Base-by-base conservation (phyloP, 2,797 vertebrate species). In the Pipistrellus pygmaeus region DNA sequence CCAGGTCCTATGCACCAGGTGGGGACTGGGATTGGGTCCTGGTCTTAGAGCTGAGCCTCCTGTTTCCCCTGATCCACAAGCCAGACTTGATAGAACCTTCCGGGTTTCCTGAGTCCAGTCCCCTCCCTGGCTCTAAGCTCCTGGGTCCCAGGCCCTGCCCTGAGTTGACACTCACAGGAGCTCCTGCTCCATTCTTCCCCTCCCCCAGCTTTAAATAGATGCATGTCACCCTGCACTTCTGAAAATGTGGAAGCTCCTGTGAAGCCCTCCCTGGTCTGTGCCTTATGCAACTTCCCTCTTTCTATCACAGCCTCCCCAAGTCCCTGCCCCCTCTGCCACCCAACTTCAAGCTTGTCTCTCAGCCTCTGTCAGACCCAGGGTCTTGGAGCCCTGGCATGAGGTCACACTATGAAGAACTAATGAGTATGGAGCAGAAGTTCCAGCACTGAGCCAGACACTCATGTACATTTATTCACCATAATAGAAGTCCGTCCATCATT, bases 301-400 rank as follows among this genome's bases (percentile, higher is more conserved):
- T n/a, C 73, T 51, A 48, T 48, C 30, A 46, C 32, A 81, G 66
- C 1, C 7, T 18, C 12, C 12, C n/a, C 9, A 46, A 44, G 10
- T 44, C n/a, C 6, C 17, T 0, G 1, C 5, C 48, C 32, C 38
- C 12, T 44, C 3, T 0, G 8, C 21, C 20, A 69, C 15, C 60
- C 71, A 83, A 55, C 30, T 32, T 35, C 15, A 71, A 88, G 23
- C 23, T 32, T 64, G 23, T 91, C 71, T 94, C 77, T 91, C 53
- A 44, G 41, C 30, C 18, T 44, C 83, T 82, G 18, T 23, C 41
- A 51, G n/a, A 12, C 72, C 32, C 27, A 25, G 86, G 38, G 53
- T 20, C 46, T 57, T 46, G 46, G 72, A 55, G 92, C 23, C 64
- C n/a, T 17, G 14, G 9, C 46, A 53, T 0, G 9, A 69, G 44